Evolutionary conservation across 2,888 invertebrate genomes (phyloP), one percentile per base, ranked within the genome.

Genomic region (Taenaris catops): DNA sequence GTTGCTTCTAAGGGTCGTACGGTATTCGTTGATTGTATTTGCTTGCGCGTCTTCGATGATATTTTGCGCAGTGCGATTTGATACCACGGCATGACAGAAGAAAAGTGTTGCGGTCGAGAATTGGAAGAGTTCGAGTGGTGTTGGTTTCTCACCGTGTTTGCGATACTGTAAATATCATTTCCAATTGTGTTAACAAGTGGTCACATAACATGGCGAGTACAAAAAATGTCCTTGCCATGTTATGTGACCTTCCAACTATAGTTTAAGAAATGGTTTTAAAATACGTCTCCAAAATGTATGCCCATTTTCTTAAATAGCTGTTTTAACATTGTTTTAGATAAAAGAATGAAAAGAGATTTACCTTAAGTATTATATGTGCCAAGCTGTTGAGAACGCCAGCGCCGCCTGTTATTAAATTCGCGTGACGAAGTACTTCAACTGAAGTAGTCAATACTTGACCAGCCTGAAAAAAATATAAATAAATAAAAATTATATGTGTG

Each of bases 21-120:
- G 69, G 46, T 88, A 88, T 9, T 88, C 83, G 37, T 87, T 78
- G 51, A 90, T 75, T 8, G 81, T 62, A 25, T 68, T 76, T 1
- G 86, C 75, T 48, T 90, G 90, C 0, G 88, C 76, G 33, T 90
- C 89, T 34, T 89, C 87, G 1, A 88, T 72, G 17, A 88, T 84
- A 26, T 62, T 75, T 51, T 81, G 73, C 0, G 87, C 88, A 0
- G 87, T 87, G 11, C 69, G 64, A 42, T 80, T 81, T 0, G 80
- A 78, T 43, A 87, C 69, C 1, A 80, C 74, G 0, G 87, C 76
- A 38, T 86, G 76, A 25, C 65, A 80, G 59, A 88, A 86, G 68
- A 87, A 87, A 16, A 87, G 47, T 0, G 83, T 72, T 0, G 87
- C 75, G 0, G 87, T 65, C 0, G 84, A 71, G 55, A 87, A 81